These are phyloP conservation scores for Chaenogobius annularis DNA, from an alignment of 2,113 vertebrate species.

Conservation along the genomic window DNA sequence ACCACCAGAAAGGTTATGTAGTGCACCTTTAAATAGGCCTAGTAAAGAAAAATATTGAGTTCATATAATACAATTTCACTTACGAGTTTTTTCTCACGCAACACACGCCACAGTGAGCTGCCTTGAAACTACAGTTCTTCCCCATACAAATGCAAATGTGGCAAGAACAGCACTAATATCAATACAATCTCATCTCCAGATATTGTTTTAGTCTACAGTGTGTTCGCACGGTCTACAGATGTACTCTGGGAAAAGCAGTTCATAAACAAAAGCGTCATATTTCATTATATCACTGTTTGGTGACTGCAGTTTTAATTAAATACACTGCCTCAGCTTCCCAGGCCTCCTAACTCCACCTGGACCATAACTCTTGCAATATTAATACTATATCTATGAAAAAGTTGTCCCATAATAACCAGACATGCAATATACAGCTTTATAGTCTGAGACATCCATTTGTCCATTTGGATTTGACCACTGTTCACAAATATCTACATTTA, in stretches of 20 bases:
- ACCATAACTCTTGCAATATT: constrained; percentile 4
- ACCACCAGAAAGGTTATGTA: too few species aligned
- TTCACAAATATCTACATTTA: not conserved
- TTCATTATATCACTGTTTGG: not conserved
- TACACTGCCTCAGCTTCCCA: not conserved
- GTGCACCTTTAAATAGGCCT: too few species aligned
- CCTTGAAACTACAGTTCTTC: not conserved
- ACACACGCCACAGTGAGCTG: not conserved
- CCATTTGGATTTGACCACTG: not conserved
- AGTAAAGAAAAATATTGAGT: too few species aligned
- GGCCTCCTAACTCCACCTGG: not conserved
- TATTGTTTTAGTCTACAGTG: not conserved
- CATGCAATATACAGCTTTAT: not conserved
- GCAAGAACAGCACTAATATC: not conserved
- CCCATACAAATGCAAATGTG: not conserved
- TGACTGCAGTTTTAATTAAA: constrained; percentile 1
- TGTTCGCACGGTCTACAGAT: not conserved
- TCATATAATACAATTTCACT: too few species aligned
- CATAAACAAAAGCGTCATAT: not conserved
- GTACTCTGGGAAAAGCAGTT: not conserved
- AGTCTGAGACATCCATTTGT: not conserved
- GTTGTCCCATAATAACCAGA: not conserved
- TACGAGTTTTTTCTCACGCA: not conserved
- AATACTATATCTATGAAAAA: not conserved
- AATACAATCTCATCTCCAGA: not conserved